Evolutionary conservation across 1,140 invertebrate genomes (phyloP), one percentile per base, ranked within the genome.

Genomic region (Brachionus rubens): DNA sequence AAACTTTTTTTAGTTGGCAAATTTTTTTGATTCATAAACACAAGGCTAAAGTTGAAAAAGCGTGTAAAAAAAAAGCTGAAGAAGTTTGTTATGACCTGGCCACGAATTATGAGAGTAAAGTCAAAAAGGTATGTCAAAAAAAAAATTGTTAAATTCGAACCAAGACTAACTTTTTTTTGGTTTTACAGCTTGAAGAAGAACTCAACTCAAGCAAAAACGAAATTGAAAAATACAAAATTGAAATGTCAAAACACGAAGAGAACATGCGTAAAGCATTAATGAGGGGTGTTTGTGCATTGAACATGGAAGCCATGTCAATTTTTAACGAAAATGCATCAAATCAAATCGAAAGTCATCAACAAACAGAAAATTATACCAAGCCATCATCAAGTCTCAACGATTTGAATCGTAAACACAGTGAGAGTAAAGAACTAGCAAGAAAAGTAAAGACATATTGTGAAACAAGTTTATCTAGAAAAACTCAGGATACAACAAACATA

Each of bases 181-280:
- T 26, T 19, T 19, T 67, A 24, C 14, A 67, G 28, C 36, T 72
- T 10, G 68, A 72, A n/a, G 50, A 77, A n/a, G 82, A 84, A 77
- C 79, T 85, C 3, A 41, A 41, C 14, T 59, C 28, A 28, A 78
- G 83, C 62, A 80, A 82, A 26, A 28, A 48, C 12, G 81, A 84
- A 59, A 72, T 81, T 33, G 82, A 84, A 26, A 43, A 77, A 1
- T 83, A 82, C 50, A 28, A 48, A 16, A 40, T 54, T n/a, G 68
- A 72, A 30, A 48, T 48, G 46, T 14, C 33, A 12, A 72, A 72
- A 50, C 48, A 72, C 21, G 82, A 82, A 68, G 81, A 83, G 65
- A 79, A 80, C 16, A 83, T 84, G 81, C 83, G 82, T 77, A 84
- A 85, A 56, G 82, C 83, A 10, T 84, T 84, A 77, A 84, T 84